Evolutionary conservation across 2,113 vertebrate genomes (phyloP), one percentile per base, ranked within the genome.

Genomic region (Anoplopoma fimbria): DNA sequence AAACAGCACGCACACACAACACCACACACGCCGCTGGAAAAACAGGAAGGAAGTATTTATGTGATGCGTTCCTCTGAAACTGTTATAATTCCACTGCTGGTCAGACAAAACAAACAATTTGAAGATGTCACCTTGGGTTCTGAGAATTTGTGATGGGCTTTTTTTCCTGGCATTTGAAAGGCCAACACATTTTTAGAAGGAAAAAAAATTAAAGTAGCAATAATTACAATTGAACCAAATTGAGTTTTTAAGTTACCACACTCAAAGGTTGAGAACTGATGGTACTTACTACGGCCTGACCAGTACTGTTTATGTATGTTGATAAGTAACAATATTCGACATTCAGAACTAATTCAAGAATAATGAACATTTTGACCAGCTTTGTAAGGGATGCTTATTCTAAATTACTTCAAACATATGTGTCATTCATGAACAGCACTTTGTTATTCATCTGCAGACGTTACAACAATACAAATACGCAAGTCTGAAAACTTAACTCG

Each of bases 1-100:
- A 87, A 86, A 90, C 88, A 73, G 71, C 90, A 94, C 93, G 91
- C 89, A 87, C 89, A 90, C 93, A 88, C 85, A 89, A 31, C 70
- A 83, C 27, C 78, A 90, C 79, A 68, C 82, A 42, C 9, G 75
- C 75, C 79, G 89, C 95, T 95, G 84, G 27, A 33, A 69, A 68
- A 14, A 69, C 2, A 71, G 38, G 12, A 79, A n/a, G n/a, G 13
- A 0, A 29, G n/a, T n/a, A 21, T 33, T 58, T 42, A 23, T 29
- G 40, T 57, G 36, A 25, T 12, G 9, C 0, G 21, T 10, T 33
- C 9, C 21, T 15, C 17, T 13, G 2, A 21, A 33, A 21, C 0
- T 40, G 10, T 21, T n/a, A 33, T 29, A 12, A 21, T 21, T 12
- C 29, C 21, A 29, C 19, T 17, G 7, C 5, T 51, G 8, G 29